A percentile compares a stretch with the other conserved stretches of the same genome.
phyloP scores from a whole-genome alignment of 2,113 vertebrate genomes.

The Aramus guarauna region DNA sequence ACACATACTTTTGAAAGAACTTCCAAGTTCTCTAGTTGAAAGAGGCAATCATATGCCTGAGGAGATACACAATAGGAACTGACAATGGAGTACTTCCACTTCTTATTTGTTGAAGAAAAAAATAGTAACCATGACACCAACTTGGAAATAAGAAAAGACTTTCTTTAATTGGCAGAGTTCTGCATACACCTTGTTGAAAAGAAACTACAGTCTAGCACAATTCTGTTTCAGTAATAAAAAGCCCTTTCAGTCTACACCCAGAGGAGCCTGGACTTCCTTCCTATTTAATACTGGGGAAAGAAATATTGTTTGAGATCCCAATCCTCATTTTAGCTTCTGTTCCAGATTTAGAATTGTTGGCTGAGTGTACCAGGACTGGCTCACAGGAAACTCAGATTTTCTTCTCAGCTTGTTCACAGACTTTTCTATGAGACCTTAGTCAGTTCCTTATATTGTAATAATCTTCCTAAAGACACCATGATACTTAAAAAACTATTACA shows the following conservation, averaged over 20 bases:
- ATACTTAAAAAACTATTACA: not conserved
- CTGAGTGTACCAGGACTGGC: not conserved
- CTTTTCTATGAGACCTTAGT: not conserved
- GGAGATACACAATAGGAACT: not conserved
- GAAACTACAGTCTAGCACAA: not conserved
- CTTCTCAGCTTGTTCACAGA: not conserved
- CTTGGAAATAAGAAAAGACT: not conserved
- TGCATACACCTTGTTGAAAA: not conserved
- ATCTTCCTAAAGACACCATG: not conserved
- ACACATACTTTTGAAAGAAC: not conserved
- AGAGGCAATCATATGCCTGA: not conserved
- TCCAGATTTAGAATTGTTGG: not conserved
- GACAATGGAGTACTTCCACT: not conserved
- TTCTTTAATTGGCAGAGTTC: not conserved
- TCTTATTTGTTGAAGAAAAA: not conserved
- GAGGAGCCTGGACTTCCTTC: not conserved
- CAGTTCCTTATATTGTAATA: not conserved
- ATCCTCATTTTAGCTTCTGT: not conserved
- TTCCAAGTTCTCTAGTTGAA: not conserved
- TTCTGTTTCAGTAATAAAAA: not conserved
- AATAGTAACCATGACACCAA: not conserved
- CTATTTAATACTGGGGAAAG: not conserved
- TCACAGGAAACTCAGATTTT: not conserved
- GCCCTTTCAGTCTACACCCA: not conserved
- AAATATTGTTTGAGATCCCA: not conserved